Evolutionary conservation across 2,888 invertebrate genomes (phyloP), one percentile per base, ranked within the genome.

Genomic region (Electrophaes corylata): DNA sequence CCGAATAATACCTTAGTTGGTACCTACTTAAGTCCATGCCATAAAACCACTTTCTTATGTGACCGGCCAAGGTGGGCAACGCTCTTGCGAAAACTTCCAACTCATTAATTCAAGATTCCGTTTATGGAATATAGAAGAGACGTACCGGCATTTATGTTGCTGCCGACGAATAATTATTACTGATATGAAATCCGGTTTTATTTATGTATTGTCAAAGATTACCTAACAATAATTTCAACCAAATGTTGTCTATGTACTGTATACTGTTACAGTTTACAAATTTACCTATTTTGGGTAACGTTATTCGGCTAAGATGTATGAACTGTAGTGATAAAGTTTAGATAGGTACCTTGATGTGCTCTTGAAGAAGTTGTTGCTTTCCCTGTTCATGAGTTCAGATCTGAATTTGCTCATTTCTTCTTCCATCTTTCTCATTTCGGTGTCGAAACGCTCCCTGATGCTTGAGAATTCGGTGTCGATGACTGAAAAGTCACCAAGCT

Each of bases 351-450:
- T 97, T 81, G 95, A 95, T 76, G 96, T 96, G 86, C 95, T 96
- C 92, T 96, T 96, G 92, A 97, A 97, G 93, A 97, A 97, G 82
- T 97, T 96, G 87, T 96, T 96, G 80, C 96, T 96, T 88, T 98
- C 98, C 80, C 97, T 95, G 89, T 97, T 97, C 95, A 98, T 96
- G 67, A 98, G 93, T 86, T 98, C 97, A 70, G 96, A 96, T 76
- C 98, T 94, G 93, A 98, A 98, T 92, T 96, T 96, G 86, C 96
- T 95, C 98, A 98, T 98, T 93, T 98, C 98, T 79, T 98, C 98
- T 93, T 99, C 98, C 97, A 99, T 98, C 92, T 98, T 97, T 79
- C 96, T 94, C 98, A 99, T 98, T 94, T 99, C 98, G 67, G 96
- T 95, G 89, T 98, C 98, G 89, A 98, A 98, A 73, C 97, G 94